These are phyloP conservation scores for Cepaea nemoralis DNA, from an alignment of 1,140 invertebrate species.

Conservation along the genomic window DNA sequence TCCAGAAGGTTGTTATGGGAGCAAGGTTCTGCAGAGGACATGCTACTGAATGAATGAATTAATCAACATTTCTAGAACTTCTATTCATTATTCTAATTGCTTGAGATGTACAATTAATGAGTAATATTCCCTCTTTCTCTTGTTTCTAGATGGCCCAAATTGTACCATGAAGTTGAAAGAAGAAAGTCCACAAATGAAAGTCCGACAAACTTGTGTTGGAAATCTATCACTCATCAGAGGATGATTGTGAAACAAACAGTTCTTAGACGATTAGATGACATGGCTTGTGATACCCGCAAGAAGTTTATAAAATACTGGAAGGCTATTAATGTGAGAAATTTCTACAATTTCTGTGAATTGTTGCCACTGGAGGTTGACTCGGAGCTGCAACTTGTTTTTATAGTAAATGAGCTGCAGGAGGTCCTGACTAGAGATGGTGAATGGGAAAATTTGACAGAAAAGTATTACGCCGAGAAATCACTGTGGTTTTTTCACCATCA, in stretches of 20 bases:
- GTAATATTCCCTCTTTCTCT: not conserved
- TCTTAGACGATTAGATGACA: not conserved
- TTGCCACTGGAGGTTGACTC: not conserved
- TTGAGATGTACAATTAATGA: too few species aligned
- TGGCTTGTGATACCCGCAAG: not conserved
- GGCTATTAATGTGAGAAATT: not conserved
- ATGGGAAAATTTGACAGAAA: not conserved
- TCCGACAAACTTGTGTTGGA: not conserved
- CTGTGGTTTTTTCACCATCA: conserved; percentile 1
- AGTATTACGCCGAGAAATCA: conserved; percentile 27
- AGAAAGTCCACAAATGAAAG: not conserved
- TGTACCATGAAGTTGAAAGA: not conserved
- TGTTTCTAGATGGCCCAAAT: not conserved
- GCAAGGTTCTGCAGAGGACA: too few species aligned
- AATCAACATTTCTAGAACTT: too few species aligned
- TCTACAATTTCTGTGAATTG: conserved; percentile 7
- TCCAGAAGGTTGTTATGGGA: too few species aligned
- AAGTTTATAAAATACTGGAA: not conserved
- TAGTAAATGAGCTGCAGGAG: not conserved
- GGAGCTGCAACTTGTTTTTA: not conserved
- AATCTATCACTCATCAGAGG: not conserved
- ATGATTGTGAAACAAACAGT: not conserved
- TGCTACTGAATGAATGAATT: too few species aligned
- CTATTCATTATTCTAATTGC: too few species aligned
- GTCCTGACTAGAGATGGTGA: not conserved